phyloP scores from a whole-genome alignment of 2,888 invertebrate species.

The Tinea semifulvella region DNA sequence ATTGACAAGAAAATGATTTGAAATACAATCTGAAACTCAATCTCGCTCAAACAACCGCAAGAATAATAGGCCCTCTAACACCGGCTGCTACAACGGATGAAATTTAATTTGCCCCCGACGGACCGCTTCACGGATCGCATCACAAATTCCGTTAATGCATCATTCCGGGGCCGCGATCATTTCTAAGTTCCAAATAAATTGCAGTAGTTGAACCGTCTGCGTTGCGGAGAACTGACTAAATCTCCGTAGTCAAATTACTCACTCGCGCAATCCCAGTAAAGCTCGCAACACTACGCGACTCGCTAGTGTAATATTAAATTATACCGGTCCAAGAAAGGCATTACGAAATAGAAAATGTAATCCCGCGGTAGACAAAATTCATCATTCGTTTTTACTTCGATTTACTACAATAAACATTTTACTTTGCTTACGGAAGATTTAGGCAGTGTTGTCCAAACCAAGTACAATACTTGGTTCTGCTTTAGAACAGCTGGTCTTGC shows the following conservation, averaged over 20 bases:
- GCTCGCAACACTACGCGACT: constrained; percentile 39
- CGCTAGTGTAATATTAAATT: constrained; percentile 62
- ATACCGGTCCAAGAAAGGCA: constrained; percentile 54
- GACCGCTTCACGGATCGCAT: constrained; percentile 15
- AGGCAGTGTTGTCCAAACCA: too few relatives aligned
- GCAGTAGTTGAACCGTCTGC: constrained; percentile 35
- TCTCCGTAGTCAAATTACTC: constrained; percentile 62
- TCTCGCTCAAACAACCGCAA: constrained; percentile 24
- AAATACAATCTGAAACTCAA: constrained; percentile 24
- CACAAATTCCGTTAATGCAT: constrained; percentile 34
- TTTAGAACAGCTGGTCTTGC: too few relatives aligned
- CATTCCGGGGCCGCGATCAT: constrained; percentile 30
- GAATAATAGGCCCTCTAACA: constrained; percentile 15
- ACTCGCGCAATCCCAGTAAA: constrained; percentile 55
- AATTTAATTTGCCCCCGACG: constrained; percentile 17
- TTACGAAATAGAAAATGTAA: constrained; percentile 59
- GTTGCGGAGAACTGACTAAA: constrained; percentile 28
- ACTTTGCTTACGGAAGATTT: too few relatives aligned
- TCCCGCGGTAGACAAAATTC: constrained; percentile 32
- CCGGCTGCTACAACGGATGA: constrained; percentile 17
- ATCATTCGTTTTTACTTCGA: constrained; percentile 24
- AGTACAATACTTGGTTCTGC: too few relatives aligned
- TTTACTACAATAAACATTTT: too few relatives aligned
- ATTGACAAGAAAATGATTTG: constrained; percentile 27
- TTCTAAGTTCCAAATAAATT: constrained; percentile 49